phyloP scores from a whole-genome alignment of 2,797 vertebrate species.

The Paguma larvata region DNA sequence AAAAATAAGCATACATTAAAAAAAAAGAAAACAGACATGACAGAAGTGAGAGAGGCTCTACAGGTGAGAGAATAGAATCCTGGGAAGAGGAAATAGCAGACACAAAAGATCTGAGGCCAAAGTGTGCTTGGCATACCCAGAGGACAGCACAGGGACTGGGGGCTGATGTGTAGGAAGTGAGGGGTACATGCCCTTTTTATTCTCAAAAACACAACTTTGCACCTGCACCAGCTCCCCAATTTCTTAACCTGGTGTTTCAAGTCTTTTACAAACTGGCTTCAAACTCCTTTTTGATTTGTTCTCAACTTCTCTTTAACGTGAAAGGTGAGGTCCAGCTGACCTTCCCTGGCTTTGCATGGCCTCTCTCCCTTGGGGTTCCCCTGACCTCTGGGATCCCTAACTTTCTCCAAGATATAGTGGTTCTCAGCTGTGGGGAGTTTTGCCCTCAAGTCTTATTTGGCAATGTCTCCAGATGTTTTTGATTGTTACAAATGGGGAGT shows the following conservation, averaged over 20 bases:
- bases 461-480: background rate
- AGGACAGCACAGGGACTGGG: background rate
- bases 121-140: background rate
- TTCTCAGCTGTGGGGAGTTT: background rate
- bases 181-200: background rate
- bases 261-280: background rate
- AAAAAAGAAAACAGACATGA: background rate
- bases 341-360: background rate
- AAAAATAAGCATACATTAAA: no score
- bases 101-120: background rate
- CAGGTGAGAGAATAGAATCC: background rate
- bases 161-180: background rate
- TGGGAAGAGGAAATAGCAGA: background rate
- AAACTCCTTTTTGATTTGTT: background rate
- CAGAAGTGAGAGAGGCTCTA: background rate
- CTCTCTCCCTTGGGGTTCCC: background rate
- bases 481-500: background rate
- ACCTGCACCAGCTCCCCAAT: background rate
- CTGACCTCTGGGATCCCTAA: background rate
- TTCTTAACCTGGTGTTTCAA: background rate
- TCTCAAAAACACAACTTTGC: background rate
- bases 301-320: background rate
- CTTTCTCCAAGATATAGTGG: background rate
- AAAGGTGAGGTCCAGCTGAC: background rate
- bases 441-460: background rate